Conservation (phyloP, 2,888 invertebrate species). For the Phengaris alcon region DNA sequence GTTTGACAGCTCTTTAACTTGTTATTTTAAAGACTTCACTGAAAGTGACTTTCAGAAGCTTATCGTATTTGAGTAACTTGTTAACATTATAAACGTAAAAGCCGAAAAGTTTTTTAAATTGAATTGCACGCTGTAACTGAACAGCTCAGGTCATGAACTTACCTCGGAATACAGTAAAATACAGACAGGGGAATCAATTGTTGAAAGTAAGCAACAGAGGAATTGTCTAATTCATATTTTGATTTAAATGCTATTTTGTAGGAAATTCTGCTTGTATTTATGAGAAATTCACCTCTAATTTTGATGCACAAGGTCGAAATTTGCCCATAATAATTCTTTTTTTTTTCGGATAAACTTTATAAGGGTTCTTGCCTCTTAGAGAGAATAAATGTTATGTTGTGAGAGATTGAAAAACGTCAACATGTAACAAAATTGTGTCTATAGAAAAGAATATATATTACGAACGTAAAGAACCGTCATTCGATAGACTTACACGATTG, state of each 20-base stretch:
- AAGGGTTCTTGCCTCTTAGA: no score
- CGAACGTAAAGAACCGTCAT: no score
- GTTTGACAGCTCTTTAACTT: constrained; percentile 19
- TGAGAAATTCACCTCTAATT: no score
- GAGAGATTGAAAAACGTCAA: no score
- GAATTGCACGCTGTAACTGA: neutral
- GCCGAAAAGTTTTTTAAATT: neutral
- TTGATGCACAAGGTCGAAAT: no score
- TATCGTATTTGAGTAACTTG: constrained; percentile 8
- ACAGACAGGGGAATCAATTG: neutral
- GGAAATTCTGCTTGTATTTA: neutral
- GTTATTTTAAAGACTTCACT: constrained; percentile 17
- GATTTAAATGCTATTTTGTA: neutral
- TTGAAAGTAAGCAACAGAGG: neutral
- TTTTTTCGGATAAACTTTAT: no score
- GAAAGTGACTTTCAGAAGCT: constrained; percentile 23
- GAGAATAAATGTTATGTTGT: no score
- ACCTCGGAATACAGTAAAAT: neutral
- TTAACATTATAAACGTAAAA: neutral
- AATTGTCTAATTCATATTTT: neutral
- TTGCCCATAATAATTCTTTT: no score
- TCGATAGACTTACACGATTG: no score
- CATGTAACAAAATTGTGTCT: no score
- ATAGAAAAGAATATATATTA: no score
- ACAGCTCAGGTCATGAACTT: neutral